phyloP scores from a whole-genome alignment of 2,888 invertebrate genomes.

The Dynastes hyllus region DNA sequence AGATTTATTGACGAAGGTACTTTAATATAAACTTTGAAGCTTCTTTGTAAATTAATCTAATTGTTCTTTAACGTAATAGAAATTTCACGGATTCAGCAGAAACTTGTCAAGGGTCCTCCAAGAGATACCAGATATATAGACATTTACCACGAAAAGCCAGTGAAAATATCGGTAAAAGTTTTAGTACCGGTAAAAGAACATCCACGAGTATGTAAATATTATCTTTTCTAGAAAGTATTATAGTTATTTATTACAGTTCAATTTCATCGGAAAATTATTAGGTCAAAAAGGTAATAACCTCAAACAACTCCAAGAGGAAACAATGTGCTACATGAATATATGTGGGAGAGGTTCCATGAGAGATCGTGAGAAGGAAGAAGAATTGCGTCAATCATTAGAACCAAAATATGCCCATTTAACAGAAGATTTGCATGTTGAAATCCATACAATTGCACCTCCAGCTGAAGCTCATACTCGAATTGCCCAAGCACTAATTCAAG shows the following conservation, averaged over 20 bases:
- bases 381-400: conserved; percentile 22
- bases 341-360: conserved; percentile 95
- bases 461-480: conserved; percentile 36
- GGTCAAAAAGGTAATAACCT: conserved; percentile 96
- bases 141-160: conserved; percentile 84
- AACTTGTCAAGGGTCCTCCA: conserved; percentile 78
- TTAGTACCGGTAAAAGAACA: conserved; percentile 83
- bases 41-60: not conserved
- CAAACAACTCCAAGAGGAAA: conserved; percentile 94
- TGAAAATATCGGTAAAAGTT: conserved; percentile 82
- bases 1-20: conserved; percentile 30
- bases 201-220: conserved; percentile 76
- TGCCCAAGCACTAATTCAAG: conserved; percentile 18
- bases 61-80: not conserved
- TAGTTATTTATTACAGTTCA: conserved; percentile 81
- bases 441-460: conserved; percentile 27
- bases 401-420: conserved; percentile 34
- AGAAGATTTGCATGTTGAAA: conserved; percentile 40
- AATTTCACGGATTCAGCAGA: conserved; percentile 68
- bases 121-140: conserved; percentile 83
- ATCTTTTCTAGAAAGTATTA: not conserved
- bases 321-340: conserved; percentile 97
- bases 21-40: not conserved
- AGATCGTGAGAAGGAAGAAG: conserved; percentile 85
- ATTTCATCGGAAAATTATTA: conserved; percentile 95